phyloP scores from a whole-genome alignment of 1,140 invertebrate species.

The Apocrypta bakeri region DNA sequence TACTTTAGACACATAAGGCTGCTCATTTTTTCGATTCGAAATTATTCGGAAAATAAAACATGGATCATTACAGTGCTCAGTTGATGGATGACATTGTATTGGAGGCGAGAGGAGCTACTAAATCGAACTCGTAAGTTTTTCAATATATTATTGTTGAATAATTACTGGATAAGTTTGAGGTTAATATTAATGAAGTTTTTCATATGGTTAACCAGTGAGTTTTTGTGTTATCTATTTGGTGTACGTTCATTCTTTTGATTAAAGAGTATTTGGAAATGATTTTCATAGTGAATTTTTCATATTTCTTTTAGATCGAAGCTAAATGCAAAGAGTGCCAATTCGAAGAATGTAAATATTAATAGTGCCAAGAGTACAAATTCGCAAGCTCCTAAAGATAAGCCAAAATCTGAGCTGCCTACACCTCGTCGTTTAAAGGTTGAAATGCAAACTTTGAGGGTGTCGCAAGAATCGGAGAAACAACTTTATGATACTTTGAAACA shows the following conservation, averaged over 20 bases:
- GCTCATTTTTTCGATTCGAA: neutral
- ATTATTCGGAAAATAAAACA: constrained; percentile 9
- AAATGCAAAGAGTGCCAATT: neutral
- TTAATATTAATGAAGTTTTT: too few relatives aligned
- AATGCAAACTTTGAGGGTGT: constrained; percentile 80
- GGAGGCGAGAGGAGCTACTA: constrained; percentile 48
- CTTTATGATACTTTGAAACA: constrained; percentile 82
- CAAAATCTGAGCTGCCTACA: constrained; percentile 15
- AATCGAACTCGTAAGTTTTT: constrained; percentile 43
- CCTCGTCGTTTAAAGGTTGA: constrained; percentile 78
- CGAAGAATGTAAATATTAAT: neutral
- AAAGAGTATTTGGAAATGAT: too few relatives aligned
- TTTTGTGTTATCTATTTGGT: neutral
- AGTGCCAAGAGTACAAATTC: constrained; percentile 26
- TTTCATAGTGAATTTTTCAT: neutral
- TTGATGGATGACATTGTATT: constrained; percentile 61
- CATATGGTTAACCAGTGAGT: too few relatives aligned
- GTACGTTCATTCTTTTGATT: neutral
- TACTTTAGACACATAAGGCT: neutral
- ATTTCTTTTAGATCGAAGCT: constrained; percentile 1
- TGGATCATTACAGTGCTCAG: constrained; percentile 59
- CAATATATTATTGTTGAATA: neutral
- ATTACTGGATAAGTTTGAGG: neutral
- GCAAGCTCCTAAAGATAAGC: constrained; percentile 30
- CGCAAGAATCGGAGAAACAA: constrained; percentile 79